Evolutionary conservation across 2,888 invertebrate species (phyloP), one percentile per base, ranked within the genome.

Genomic region (Kuschelorhynchus macadamiae): DNA sequence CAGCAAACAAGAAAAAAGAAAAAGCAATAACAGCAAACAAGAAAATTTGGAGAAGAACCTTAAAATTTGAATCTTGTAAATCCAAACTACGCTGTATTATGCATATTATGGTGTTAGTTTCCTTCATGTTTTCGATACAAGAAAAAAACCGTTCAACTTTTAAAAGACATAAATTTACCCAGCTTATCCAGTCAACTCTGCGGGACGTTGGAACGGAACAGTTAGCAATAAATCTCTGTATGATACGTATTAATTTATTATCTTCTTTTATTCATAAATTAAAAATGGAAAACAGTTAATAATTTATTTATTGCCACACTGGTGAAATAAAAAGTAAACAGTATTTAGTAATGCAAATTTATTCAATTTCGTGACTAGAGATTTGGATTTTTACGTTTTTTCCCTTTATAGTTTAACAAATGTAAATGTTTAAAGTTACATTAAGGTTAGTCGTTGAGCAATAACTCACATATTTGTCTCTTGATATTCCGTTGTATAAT

Each of bases 221-320:
- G 66, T 66, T 66, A 60, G 66, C 36, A 66, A 66, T 66, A 66
- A 66, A 66, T 66, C 66, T 66, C 47, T n/a, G 53, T 59, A 36
- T 66, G 59, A 60, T 66, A 66, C 55, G 60, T 66, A 66, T 66
- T 66, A 53, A 66, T 66, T 66, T 66, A 66, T 66, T 66, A 66
- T 66, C 53, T 60, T 60, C 60, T 66, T 59, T 66, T 66, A 53
- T 30, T 39, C 60, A 55, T 66, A 66, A 66, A 60, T 66, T 60
- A 66, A 66, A 60, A 66, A 60, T 52, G 30, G n/a, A n/a, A n/a
- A 60, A 59, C 66, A 57, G 66, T 66, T 66, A 66, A 59, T 66
- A 66, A 66, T 60, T 66, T 66, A 66, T 66, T 66, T 60, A 66
- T 66, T 66, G 44, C 66, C 18, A 53, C 41, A n/a, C 5, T 46